Evolutionary conservation across 2,888 invertebrate species (phyloP).

Genomic region (Thymelicus sylvestris): DNA sequence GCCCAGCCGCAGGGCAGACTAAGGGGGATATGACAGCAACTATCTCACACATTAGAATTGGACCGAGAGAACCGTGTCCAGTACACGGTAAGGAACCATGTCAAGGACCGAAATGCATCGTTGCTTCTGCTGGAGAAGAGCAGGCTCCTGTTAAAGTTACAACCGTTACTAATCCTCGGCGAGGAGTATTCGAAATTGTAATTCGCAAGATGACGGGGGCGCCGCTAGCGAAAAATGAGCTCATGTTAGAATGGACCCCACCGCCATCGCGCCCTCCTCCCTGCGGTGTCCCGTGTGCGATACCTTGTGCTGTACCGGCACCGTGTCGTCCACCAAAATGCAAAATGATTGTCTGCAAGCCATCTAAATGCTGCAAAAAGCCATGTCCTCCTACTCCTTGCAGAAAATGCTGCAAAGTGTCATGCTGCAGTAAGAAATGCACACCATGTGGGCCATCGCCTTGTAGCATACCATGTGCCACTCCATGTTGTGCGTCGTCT

Average conservation of each 20-base stretch:
- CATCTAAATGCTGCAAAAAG: conserved; percentile 54
- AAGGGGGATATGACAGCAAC: conserved; percentile 67
- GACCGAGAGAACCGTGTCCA: conserved; percentile 65
- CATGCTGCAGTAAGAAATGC: conserved; percentile 47
- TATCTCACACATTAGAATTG: conserved; percentile 71
- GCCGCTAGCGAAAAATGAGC: conserved; percentile 73
- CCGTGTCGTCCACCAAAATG: conserved; percentile 60
- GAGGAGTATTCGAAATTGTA: conserved; percentile 76
- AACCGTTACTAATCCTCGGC: conserved; percentile 66
- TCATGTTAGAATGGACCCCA: conserved; percentile 79
- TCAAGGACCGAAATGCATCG: conserved; percentile 67
- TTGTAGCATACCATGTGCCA: conserved; percentile 45
- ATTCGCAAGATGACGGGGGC: conserved; percentile 71
- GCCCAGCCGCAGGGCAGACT: conserved; percentile 50
- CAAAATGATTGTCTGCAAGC: conserved; percentile 61
- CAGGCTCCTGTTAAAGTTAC: conserved; percentile 68
- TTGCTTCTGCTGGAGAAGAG: conserved; percentile 54
- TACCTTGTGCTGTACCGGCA: conserved; percentile 46
- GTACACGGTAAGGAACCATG: conserved; percentile 64
- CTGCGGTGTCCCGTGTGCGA: conserved; percentile 52
- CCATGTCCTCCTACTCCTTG: conserved; percentile 40
- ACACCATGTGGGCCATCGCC: conserved; percentile 44
- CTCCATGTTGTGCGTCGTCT: conserved; percentile 42
- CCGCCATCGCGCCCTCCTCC: conserved; percentile 60
- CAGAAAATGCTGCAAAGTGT: conserved; percentile 49